Percentiles rank a stretch among this genome's conserved stretches.
phyloP scores from a whole-genome alignment of 64 coral and sea anemone genomes.

The Pocillopora verrucosa region DNA sequence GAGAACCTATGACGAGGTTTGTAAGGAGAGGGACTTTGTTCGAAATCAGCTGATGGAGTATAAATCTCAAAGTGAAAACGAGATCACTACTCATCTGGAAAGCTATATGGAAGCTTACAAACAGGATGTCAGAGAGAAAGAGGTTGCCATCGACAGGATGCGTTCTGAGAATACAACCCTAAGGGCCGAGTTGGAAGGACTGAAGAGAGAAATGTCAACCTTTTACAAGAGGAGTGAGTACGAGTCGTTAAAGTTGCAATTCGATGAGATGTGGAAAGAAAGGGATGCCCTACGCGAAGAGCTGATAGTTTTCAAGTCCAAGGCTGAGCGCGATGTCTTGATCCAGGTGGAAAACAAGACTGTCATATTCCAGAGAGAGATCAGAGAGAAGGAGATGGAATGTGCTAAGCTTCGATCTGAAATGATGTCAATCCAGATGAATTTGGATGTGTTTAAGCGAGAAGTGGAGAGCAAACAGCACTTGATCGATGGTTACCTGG shows the following conservation, averaged over 20 bases:
- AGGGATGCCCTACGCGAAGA: constrained; percentile 26
- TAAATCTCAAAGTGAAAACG: background rate
- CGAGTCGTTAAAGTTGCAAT: constrained; percentile 15
- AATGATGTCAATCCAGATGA: background rate
- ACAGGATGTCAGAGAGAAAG: constrained; percentile 61
- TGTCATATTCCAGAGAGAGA: constrained; percentile 47
- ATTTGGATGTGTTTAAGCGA: constrained; percentile 31
- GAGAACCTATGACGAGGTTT: constrained; percentile 9
- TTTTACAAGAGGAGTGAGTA: background rate
- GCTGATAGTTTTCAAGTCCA: constrained; percentile 47
- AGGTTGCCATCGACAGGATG: constrained; percentile 40
- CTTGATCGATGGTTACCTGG: background rate
- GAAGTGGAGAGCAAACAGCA: constrained; percentile 19
- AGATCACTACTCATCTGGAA: background rate
- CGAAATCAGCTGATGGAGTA: background rate
- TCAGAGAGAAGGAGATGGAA: constrained; percentile 49
- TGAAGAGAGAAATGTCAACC: constrained; percentile 17
- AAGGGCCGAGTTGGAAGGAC: background rate
- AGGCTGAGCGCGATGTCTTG: constrained; percentile 32
- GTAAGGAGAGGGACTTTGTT: background rate
- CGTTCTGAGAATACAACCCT: constrained; percentile 36
- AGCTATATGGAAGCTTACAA: constrained; percentile 5
- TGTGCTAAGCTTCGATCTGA: constrained; percentile 18
- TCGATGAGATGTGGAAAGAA: constrained; percentile 31
- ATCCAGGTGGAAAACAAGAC: constrained; percentile 50